Evolutionary conservation across 2,888 invertebrate genomes (phyloP), one percentile per base, ranked within the genome.

Genomic region (Nowickia ferox): DNA sequence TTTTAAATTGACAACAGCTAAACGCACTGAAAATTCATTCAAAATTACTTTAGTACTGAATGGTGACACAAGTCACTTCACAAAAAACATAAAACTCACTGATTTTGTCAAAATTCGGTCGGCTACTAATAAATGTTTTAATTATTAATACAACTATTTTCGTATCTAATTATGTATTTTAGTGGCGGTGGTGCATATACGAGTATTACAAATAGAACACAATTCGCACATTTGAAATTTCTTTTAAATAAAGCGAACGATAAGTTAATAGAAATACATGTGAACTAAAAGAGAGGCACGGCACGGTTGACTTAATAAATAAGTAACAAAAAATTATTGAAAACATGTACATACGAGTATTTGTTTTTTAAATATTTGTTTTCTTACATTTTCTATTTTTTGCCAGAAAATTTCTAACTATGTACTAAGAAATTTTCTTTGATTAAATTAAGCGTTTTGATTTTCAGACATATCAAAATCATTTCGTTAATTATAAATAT

Each of bases 381-480:
- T 74, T 72, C 74, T 78, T 85, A 81, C 77, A 59, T 78, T 82
- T 78, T n/a, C 55, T 38, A 6, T 19, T 48, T 55, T 46, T 66
- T 44, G 9, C 6, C 55, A 66, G 69, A 76, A 76, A 75, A 79
- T 79, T 84, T 79, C 79, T 59, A 55, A 55, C 13, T 72, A 44
- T 55, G 15, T 51, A 51, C 22, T 48, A 46, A 51, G 63, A 75
- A 75, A 75, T 75, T 79, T 75, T 79, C 79, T 51, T 40, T 42
- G 13, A 51, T 51, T 57, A 5, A 9, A 19, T 44, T 57, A 40
- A 15, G 30, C 13, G 1, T 48, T 77, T 57, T 76, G 0, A 19
- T 46, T 44, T 46, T 42, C 19, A 42, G 15, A 63, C 19, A 44
- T 13, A 44, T 13, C 19, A 19, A 44, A 13, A 44, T 63, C 19